Evolutionary conservation across 2,888 invertebrate species (phyloP).

Genomic region (Aplocera efformata): DNA sequence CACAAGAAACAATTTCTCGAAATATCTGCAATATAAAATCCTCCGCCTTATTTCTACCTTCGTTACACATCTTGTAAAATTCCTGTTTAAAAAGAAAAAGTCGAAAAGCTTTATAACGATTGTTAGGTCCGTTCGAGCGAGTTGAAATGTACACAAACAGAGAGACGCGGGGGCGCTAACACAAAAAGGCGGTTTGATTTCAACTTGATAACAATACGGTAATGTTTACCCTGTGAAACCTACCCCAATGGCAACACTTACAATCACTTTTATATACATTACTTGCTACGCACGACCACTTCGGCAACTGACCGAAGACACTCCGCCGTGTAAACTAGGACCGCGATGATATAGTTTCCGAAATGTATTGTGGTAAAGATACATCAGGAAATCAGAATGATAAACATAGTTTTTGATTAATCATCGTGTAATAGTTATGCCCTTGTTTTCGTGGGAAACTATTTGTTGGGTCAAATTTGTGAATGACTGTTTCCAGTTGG

Average conservation of each 20-base stretch:
- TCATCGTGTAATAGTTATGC: slow-evolving; percentile 52
- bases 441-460: slow-evolving; percentile 21
- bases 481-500: not conserved
- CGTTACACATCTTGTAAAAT: slow-evolving; percentile 10
- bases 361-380: slow-evolving; percentile 17
- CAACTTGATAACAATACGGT: slow-evolving; percentile 60
- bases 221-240: slow-evolving; percentile 24
- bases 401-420: slow-evolving; percentile 63
- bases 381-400: slow-evolving; percentile 48
- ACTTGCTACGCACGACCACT: slow-evolving; percentile 7
- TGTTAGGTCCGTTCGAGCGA: slow-evolving; percentile 30
- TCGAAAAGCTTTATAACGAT: slow-evolving; percentile 15
- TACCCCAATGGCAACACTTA: slow-evolving; percentile 1
- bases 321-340: slow-evolving; percentile 7
- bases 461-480: slow-evolving; percentile 18
- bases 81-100: slow-evolving; percentile 9
- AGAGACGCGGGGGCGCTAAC: slow-evolving; percentile 50
- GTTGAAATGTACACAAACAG: slow-evolving; percentile 35
- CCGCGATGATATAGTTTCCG: not conserved
- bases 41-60: not conserved
- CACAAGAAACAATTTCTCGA: too few relatives aligned
- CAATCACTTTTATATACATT: slow-evolving; percentile 8
- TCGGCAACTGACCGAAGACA: not conserved
- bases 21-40: too few relatives aligned
- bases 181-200: slow-evolving; percentile 64